A percentile compares a stretch with the other conserved stretches of the same genome.
Conservation (phyloP, 2,113 vertebrate genomes). For the Falco punctatus region DNA sequence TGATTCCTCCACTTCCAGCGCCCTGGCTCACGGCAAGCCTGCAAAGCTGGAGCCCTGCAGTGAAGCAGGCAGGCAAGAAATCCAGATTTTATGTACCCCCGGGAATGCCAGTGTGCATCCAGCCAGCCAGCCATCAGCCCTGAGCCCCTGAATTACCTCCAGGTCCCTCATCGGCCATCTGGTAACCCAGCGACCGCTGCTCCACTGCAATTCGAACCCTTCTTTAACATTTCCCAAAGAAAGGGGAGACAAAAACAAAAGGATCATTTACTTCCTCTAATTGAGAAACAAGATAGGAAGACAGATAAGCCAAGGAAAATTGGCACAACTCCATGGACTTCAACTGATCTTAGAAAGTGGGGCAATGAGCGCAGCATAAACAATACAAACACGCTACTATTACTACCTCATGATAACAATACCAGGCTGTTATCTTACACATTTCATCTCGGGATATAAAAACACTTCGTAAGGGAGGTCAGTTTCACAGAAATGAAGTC, state of each 20-base stretch:
- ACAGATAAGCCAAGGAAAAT: constrained; percentile 63
- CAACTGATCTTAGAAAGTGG: constrained; percentile 8
- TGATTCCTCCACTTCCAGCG: background rate
- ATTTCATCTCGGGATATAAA: background rate
- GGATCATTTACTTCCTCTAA: constrained; percentile 20
- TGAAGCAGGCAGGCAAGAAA: background rate
- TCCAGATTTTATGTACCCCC: background rate
- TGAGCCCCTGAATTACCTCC: background rate
- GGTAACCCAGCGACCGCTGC: background rate
- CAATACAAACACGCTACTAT: background rate
- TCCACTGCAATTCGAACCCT: background rate
- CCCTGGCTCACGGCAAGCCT: background rate
- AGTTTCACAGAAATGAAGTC: background rate
- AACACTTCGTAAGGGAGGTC: background rate
- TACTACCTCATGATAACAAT: background rate
- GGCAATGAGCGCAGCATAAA: background rate
- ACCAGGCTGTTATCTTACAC: background rate
- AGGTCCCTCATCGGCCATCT: constrained; percentile 2
- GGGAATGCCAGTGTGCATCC: background rate
- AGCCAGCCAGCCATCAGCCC: background rate
- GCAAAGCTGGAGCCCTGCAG: background rate
- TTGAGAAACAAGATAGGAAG: constrained; percentile 37
- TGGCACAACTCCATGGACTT: background rate
- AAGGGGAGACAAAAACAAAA: constrained; percentile 27
- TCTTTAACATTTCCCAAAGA: constrained; percentile 52